Base-by-base conservation (phyloP, 2,888 invertebrate genomes). In the Fragum fragum region DNA sequence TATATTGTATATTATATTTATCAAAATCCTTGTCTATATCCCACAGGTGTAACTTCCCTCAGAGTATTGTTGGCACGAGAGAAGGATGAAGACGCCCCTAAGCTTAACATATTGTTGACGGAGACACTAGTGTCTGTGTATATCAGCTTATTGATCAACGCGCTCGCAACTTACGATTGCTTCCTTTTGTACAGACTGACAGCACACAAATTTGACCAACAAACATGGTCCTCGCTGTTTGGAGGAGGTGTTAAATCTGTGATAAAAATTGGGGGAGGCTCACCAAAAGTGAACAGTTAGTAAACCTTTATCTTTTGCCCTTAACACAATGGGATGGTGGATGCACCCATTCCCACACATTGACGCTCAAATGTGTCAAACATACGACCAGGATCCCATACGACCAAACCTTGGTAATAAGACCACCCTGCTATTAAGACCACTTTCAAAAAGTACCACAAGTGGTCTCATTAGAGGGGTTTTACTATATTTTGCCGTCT, bases 51-150 rank as follows among this genome's bases (percentile, higher is more conserved):
- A 0, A 98, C 98, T 0, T 98, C 98, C 78, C 95, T 99, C 55
- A 96, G 99, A 32, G 98, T 98, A 0, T 95, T 99, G 57, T 95
- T 99, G 7, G 97, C 98, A 0, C 96, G 98, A 28, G 99, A 99
- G 90, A 98, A 98, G 87, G 99, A 99, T 92, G 98, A 98, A 91
- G 98, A 98, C 92, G 97, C 98, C 1, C 99, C 99, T 0, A 97
- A 98, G 83, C 95, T 99, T 69, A 97, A 97, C 88, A 97, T 99
- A 29, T 95, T 99, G 14, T 95, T 99, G 26, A 97, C 98, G 75
- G 99, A 99, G 95, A 97, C 98, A 0, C 98, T 99, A 94, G 97
- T 98, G 26, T 97, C 98, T 0, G 98, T 99, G 7, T 99, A 97
- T 94, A 96, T 98, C 94, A 98, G 99, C 39, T 95, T 99, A 59